Evolutionary conservation across 2,113 vertebrate species (phyloP).

Genomic region (Nycticorax nycticorax): DNA sequence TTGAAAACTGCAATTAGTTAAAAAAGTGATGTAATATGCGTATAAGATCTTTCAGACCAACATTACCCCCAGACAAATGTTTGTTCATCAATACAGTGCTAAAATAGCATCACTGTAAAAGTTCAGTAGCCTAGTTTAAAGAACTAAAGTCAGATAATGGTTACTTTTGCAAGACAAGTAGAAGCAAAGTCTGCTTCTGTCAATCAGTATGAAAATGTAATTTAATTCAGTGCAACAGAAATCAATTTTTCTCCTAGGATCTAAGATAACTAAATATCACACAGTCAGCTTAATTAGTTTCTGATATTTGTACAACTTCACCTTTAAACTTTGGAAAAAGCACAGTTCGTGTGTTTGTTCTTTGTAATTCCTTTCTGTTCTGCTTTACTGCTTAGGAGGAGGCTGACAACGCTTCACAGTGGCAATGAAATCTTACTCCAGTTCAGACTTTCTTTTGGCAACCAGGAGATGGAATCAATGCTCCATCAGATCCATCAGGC

Average conservation of each 20-base stretch:
- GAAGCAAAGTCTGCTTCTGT: conserved; percentile 53
- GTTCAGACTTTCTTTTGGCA: not conserved
- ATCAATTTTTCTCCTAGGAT: conserved; percentile 62
- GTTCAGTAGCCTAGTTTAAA: not conserved
- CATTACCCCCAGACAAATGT: not conserved
- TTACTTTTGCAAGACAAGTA: conserved; percentile 34
- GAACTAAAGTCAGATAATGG: not conserved
- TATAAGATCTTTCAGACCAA: conserved; percentile 14
- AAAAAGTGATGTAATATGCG: not conserved
- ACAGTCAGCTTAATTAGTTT: conserved; percentile 72
- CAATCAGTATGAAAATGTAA: conserved; percentile 75
- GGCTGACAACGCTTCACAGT: not conserved
- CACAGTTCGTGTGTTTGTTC: conserved; percentile 31
- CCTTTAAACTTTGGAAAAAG: conserved; percentile 62
- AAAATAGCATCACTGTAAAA: conserved; percentile 23
- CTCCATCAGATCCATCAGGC: not conserved
- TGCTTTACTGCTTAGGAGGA: not conserved
- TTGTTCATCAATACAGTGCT: conserved; percentile 50
- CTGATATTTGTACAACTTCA: conserved; percentile 70
- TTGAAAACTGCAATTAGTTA: not conserved
- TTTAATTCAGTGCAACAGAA: conserved; percentile 72
- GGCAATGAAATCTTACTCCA: not conserved
- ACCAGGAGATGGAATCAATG: conserved; percentile 29
- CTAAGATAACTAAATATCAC: conserved; percentile 71
- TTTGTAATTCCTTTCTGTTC: conserved; percentile 29